Percentiles rank a stretch among this genome's conserved stretches.
Conservation (phyloP, 2,113 vertebrate genomes). For the Xiphorhynchus elegans region DNA sequence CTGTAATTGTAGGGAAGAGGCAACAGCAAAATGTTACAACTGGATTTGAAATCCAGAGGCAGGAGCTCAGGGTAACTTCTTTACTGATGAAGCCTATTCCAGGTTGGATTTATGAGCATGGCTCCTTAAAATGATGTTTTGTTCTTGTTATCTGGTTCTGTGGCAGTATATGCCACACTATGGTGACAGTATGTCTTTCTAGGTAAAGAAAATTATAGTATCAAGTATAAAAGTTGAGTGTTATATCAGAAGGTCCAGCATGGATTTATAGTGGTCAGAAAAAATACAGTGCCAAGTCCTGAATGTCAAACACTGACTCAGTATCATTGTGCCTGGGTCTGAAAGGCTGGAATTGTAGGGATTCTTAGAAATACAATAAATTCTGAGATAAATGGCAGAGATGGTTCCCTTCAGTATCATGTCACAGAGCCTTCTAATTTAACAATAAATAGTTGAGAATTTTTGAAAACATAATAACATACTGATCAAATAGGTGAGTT, state of each 20-base stretch:
- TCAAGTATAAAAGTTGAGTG: background rate
- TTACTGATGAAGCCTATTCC: background rate
- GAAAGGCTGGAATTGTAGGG: background rate
- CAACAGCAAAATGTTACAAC: background rate
- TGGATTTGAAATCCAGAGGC: background rate
- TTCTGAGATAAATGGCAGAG: background rate
- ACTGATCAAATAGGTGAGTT: background rate
- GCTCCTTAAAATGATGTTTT: background rate
- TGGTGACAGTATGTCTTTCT: background rate
- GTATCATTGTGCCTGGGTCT: accelerated
- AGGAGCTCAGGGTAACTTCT: background rate
- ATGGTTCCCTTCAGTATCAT: background rate
- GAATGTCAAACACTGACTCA: background rate
- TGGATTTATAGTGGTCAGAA: background rate
- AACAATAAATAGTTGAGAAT: background rate
- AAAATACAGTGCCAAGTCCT: background rate
- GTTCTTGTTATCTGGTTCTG: background rate
- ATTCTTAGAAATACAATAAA: background rate
- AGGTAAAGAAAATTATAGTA: background rate
- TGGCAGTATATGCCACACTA: background rate
- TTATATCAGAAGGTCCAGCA: background rate
- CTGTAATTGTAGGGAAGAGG: background rate
- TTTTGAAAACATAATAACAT: background rate
- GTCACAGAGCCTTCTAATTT: background rate
- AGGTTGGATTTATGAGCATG: background rate